These are phyloP conservation scores for Lethenteron reissneri DNA, from an alignment of 2,113 vertebrate genomes.

Conservation along the genomic window DNA sequence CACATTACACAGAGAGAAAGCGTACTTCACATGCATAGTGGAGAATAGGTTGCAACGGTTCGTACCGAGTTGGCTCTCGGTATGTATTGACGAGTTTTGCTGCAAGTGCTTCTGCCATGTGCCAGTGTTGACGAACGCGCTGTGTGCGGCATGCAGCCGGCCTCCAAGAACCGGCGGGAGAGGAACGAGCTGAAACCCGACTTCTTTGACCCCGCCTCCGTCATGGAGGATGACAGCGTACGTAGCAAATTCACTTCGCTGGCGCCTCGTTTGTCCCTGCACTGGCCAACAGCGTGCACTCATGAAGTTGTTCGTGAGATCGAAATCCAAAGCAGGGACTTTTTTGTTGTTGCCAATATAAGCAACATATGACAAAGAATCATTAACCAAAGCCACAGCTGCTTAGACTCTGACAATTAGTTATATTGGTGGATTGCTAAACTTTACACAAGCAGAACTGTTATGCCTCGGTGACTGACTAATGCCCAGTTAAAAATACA, in stretches of 20 bases:
- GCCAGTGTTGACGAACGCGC: too few species aligned
- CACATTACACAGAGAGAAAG: too few species aligned
- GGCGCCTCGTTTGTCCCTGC: not conserved
- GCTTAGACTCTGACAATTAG: not conserved
- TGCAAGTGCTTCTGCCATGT: too few species aligned
- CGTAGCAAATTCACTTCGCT: constrained; percentile 17
- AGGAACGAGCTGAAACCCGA: constrained; percentile 93
- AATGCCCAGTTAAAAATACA: too few species aligned
- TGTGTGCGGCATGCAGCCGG: constrained; percentile 33
- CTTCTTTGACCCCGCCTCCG: constrained; percentile 97
- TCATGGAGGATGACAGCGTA: constrained; percentile 93
- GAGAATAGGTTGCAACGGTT: too few species aligned
- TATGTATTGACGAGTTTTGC: too few species aligned
- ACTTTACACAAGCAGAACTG: too few species aligned
- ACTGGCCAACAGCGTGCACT: not conserved
- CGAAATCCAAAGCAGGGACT: not conserved
- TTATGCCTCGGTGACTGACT: too few species aligned
- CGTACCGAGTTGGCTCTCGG: too few species aligned
- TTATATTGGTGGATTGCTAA: not conserved
- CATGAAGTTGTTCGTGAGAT: not conserved
- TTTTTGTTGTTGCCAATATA: not conserved
- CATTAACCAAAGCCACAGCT: not conserved
- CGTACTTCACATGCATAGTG: too few species aligned
- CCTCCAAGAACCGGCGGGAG: constrained; percentile 97
- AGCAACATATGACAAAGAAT: not conserved